phyloP scores from a whole-genome alignment of 2,797 vertebrate species.

The Gallirallus australis region DNA sequence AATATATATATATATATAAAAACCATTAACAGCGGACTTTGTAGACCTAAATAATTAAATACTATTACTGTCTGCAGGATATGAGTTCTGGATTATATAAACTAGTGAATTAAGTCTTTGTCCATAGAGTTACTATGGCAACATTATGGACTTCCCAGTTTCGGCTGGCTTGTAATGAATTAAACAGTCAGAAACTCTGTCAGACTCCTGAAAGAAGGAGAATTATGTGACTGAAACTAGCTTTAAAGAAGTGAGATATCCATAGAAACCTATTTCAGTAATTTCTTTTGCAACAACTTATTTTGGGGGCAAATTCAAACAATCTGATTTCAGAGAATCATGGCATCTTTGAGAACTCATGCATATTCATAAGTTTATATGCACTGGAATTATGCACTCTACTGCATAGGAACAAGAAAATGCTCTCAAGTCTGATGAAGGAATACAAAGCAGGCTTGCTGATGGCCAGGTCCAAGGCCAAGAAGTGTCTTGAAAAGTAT shows the following conservation, averaged over 20 bases:
- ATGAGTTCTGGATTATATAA: constrained; percentile 25
- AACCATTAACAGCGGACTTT: not conserved
- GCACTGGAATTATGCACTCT: not conserved
- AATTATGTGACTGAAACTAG: not conserved
- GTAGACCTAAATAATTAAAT: constrained; percentile 31
- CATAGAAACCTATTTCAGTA: not conserved
- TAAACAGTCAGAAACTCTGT: not conserved
- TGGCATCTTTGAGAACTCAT: not conserved
- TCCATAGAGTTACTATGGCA: constrained; percentile 41
- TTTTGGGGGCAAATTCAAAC: not conserved
- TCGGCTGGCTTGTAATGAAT: constrained; percentile 30
- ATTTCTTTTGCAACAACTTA: not conserved
- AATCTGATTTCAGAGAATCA: not conserved
- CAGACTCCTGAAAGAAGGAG: not conserved
- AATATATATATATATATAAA: constrained; percentile 14
- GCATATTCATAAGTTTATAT: not conserved
- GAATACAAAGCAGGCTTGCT: not conserved
- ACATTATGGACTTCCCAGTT: constrained; percentile 15
- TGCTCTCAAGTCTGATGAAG: not conserved
- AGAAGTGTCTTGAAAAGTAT: not conserved
- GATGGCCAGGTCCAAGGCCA: not conserved
- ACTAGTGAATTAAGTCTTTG: constrained; percentile 34
- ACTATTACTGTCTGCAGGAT: not conserved
- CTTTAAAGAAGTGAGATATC: not conserved
- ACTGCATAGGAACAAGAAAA: not conserved